Percentiles rank a stretch among this genome's conserved stretches.
Conservation (phyloP, 2,113 vertebrate genomes). For the Oryctolagus cuniculus region mOryCun1.1 NC_091432.1:225524501-225525000, state of each 20-base stretch:
- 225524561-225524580: no score
- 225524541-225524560: no score
- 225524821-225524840: background rate
- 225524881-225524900: background rate
- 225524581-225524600: no score
- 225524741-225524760: background rate
- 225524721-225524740: background rate
- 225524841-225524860: background rate
- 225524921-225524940: background rate
- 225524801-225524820: background rate
- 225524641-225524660: background rate
- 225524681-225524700: background rate
- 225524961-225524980: background rate
- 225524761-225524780: background rate
- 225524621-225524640: background rate
- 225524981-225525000: background rate
- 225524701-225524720: background rate
- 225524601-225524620: background rate
- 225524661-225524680: background rate
- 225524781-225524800: background rate
- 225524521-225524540: no score
- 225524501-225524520: no score
- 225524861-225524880: background rate
- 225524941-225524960: conserved; percentile 10
- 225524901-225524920: background rate